Evolutionary conservation across 1,140 invertebrate genomes (phyloP).

Genomic region (Hermetia illucens): DNA sequence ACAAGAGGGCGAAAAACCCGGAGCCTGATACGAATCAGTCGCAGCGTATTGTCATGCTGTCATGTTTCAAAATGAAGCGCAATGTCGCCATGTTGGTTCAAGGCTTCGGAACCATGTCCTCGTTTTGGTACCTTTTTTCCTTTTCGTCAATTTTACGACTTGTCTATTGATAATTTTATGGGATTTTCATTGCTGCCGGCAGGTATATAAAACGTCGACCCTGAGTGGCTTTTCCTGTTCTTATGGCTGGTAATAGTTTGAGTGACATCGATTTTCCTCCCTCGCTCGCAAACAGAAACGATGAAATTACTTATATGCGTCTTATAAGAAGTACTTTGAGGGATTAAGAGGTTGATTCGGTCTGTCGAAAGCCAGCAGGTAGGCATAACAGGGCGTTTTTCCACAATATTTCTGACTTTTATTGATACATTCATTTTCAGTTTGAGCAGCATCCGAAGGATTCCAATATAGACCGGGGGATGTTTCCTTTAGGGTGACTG

Average conservation of each 20-base stretch:
- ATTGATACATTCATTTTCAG: not conserved
- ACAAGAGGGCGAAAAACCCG: too few species aligned
- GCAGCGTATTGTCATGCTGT: too few species aligned
- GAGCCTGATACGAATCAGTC: not conserved
- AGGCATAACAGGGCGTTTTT: not conserved
- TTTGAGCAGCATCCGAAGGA: not conserved
- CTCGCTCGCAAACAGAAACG: too few species aligned
- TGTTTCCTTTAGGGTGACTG: too few species aligned
- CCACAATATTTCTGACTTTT: not conserved
- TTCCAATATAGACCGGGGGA: not conserved
- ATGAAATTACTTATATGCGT: not conserved
- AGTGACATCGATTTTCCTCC: too few species aligned
- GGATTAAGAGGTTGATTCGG: not conserved
- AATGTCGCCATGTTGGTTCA: too few species aligned
- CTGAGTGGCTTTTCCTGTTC: not conserved
- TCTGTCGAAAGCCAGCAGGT: not conserved
- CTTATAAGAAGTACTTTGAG: not conserved
- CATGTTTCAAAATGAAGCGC: too few species aligned
- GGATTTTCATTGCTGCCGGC: not conserved
- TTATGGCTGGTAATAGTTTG: too few species aligned
- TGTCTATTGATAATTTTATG: conserved; percentile 1
- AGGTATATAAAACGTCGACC: not conserved
- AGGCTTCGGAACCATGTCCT: too few species aligned
- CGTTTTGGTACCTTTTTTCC: not conserved
- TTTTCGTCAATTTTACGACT: not conserved